Evolutionary conservation across 2,888 invertebrate genomes (phyloP), one percentile per base, ranked within the genome.

Genomic region (Acrobasis suavella): DNA sequence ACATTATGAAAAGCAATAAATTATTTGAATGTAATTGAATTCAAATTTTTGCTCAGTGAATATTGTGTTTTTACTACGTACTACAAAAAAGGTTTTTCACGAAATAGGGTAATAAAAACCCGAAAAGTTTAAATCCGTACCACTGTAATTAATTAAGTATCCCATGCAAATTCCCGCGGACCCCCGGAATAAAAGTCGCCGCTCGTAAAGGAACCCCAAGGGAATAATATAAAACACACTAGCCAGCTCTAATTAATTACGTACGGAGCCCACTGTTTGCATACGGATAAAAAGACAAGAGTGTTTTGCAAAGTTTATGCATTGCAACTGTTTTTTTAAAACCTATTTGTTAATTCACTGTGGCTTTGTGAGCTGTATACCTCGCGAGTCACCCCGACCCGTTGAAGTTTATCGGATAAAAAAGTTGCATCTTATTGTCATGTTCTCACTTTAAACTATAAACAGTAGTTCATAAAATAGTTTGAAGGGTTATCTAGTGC

Each of bases 221-320:
- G 32, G 66, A 62, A 55, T 62, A 60, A 70, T 67, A 68, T 67
- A 67, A 72, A 74, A 72, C 68, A 73, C 60, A 62, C 59, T 60
- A 55, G 49, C 22, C 62, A 64, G 66, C 22, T 66, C 70, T 74
- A 74, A 74, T 74, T 74, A 74, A 74, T 74, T 74, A 74, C 67
- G 64, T 74, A 74, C 67, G 64, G 69, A 71, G 69, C 67, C 65
- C 67, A 46, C 46, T 72, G 75, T 74, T 74, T 74, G 72, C 70
- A 72, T 71, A 73, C 65, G 69, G 50, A 69, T 70, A 70, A 74
- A 74, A 74, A 72, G 64, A 60, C 32, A 32, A 32, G 17, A 14
- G 52, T 32, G 14, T 7, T 32, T 52, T 32, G 17, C 50, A 17
- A 50, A 46, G 46, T 46, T 46, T n/a, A 6, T 46, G 46, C 46